Evolutionary conservation across 2,888 invertebrate genomes (phyloP).

Genomic region (Ditula angustiorana): DNA sequence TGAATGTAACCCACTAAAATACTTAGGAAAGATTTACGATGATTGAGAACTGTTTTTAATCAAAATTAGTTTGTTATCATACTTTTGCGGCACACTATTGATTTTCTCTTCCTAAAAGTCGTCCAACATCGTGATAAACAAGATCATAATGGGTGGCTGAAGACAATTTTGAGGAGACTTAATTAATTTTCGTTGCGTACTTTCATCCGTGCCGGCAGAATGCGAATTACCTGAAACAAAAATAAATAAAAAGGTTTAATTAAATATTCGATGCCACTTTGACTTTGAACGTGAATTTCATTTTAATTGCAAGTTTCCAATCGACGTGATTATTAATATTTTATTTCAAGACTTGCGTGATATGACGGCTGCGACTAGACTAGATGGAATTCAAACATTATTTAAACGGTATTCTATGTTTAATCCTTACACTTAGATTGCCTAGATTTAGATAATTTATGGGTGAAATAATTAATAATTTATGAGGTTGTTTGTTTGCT

Average conservation of each 20-base stretch:
- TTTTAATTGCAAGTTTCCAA: background rate
- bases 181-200: conserved; percentile 21
- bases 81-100: background rate
- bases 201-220: conserved; percentile 3
- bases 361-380: background rate
- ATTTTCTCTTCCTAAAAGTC: conserved; percentile 2
- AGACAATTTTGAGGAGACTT: conserved; percentile 22
- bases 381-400: too few species aligned
- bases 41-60: background rate
- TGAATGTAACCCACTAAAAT: too few species aligned
- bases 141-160: conserved; percentile 17
- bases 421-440: too few species aligned
- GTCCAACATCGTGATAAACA: conserved; percentile 8
- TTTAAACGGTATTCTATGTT: too few species aligned
- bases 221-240: conserved; percentile 36
- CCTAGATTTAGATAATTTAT: too few species aligned
- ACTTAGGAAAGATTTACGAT: background rate
- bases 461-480: too few species aligned
- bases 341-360: background rate
- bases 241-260: conserved; percentile 17
- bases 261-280: background rate
- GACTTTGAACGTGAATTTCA: background rate
- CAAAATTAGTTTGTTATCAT: background rate
- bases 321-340: background rate
- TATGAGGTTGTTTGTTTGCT: too few species aligned